phyloP scores from a whole-genome alignment of 2,797 vertebrate species.

The Tiaroga cobitis region DNA sequence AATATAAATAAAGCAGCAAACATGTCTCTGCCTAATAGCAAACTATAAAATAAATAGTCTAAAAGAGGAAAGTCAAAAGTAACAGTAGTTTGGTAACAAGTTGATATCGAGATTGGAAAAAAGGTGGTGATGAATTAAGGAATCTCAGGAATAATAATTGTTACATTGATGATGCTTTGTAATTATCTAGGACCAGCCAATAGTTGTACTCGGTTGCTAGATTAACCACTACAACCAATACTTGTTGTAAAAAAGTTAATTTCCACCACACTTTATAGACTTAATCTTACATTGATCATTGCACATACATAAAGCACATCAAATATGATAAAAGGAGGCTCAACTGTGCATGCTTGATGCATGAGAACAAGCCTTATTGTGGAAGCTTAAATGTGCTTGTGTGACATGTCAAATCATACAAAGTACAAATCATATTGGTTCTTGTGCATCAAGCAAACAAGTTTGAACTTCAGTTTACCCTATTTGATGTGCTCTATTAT shows the following conservation, averaged over 20 bases:
- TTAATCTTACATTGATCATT: background rate
- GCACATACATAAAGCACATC: background rate
- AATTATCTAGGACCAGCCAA: background rate
- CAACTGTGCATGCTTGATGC: background rate
- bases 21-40: background rate
- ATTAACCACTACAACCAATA: background rate
- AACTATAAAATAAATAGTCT: background rate
- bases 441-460: background rate
- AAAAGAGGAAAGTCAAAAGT: background rate
- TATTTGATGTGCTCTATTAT: background rate
- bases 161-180: background rate
- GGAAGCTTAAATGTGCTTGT: background rate
- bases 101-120: background rate
- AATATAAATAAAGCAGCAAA: background rate
- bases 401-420: background rate
- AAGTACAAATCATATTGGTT: background rate
- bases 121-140: background rate
- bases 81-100: background rate
- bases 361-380: background rate
- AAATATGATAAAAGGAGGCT: background rate
- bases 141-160: background rate
- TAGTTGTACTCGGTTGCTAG: background rate
- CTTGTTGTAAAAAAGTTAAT: background rate
- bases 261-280: background rate
- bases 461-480: background rate